These are phyloP conservation scores for Apodemus sylvaticus DNA, from an alignment of 2,113 vertebrate species.

Conservation along the genomic window DNA sequence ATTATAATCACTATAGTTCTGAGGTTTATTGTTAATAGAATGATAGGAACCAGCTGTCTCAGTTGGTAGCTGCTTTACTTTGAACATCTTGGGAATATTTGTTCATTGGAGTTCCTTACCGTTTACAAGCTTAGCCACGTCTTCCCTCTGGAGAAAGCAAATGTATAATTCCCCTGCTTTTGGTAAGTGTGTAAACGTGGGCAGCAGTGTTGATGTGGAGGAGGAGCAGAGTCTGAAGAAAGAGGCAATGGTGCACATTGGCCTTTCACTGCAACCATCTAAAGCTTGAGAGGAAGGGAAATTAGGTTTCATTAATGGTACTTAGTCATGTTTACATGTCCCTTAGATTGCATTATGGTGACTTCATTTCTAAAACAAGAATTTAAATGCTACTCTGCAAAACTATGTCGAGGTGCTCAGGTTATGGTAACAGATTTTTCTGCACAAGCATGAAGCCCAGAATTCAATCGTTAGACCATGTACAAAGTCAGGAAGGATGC, in stretches of 20 bases:
- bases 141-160: background rate
- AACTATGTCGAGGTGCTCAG: background rate
- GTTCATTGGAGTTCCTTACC: background rate
- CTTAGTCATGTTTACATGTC: background rate
- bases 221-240: background rate
- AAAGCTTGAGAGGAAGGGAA: background rate
- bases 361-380: background rate
- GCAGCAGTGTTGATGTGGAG: too few relatives aligned
- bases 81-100: conserved; percentile 14
- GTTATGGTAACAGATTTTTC: background rate
- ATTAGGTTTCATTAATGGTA: background rate
- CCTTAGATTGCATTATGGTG: background rate
- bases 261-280: background rate
- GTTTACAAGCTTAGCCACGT: background rate
- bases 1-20: conserved; percentile 19
- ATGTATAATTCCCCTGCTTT: background rate
- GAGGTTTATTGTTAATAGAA: conserved; percentile 28
- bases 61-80: conserved; percentile 43
- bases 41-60: conserved; percentile 59
- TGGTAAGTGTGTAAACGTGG: fast-evolving
- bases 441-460: background rate
- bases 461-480: background rate
- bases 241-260: fast-evolving
- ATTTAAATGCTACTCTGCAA: background rate
- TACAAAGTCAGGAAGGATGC: background rate